These are phyloP conservation scores for Laothoe populi DNA, from an alignment of 2,888 invertebrate genomes.

Conservation along the genomic window DNA sequence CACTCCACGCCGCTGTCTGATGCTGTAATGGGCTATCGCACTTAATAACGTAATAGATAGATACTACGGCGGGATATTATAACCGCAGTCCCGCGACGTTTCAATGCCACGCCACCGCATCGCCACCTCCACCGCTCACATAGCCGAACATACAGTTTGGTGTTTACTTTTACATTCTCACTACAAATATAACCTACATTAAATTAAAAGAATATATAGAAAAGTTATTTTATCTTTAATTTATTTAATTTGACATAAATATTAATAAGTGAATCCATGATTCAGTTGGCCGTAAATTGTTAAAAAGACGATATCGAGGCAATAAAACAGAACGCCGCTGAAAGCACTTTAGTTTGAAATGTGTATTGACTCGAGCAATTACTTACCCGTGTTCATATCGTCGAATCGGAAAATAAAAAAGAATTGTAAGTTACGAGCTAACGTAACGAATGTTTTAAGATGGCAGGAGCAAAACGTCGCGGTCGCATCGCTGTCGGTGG, in stretches of 20 bases:
- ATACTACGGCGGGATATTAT: conserved; percentile 57
- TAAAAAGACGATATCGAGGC: conserved; percentile 6
- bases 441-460: conserved; percentile 54
- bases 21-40: conserved; percentile 66
- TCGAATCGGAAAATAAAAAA: conserved; percentile 60
- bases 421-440: conserved; percentile 61
- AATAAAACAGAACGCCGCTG: conserved; percentile 43
- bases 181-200: no score
- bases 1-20: conserved; percentile 51
- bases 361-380: conserved; percentile 59
- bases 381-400: conserved; percentile 67
- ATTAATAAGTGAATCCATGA: conserved; percentile 2
- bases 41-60: conserved; percentile 72
- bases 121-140: background rate
- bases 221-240: background rate
- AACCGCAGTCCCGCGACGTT: conserved; percentile 45
- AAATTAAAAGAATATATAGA: background rate
- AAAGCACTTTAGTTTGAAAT: conserved; percentile 45
- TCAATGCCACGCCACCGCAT: conserved; percentile 28
- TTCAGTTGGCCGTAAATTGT: conserved; percentile 4
- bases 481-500: conserved; percentile 62
- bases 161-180: background rate
- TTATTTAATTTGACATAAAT: no score
- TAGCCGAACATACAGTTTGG: background rate
- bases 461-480: conserved; percentile 61